These are phyloP conservation scores for Thera obeliscata DNA, from an alignment of 2,888 invertebrate genomes.

Conservation along the genomic window DNA sequence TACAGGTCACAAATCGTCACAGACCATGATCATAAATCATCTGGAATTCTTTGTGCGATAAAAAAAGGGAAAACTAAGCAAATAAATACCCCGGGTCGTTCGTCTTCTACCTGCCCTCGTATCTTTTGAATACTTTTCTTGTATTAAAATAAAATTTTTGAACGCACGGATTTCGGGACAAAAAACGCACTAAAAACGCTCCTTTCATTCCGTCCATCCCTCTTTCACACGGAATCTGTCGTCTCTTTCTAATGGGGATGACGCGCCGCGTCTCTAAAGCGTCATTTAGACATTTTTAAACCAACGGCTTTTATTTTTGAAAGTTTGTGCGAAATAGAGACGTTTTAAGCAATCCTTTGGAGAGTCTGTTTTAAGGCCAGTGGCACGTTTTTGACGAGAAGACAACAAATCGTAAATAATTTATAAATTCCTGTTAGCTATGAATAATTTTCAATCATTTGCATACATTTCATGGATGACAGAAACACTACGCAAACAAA, in stretches of 20 bases:
- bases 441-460: conserved; percentile 77
- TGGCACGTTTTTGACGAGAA: conserved; percentile 47
- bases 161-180: conserved; percentile 78
- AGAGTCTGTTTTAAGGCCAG: conserved; percentile 36
- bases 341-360: conserved; percentile 36
- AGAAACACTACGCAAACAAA: conserved; percentile 68
- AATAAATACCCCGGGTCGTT: conserved; percentile 76
- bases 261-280: conserved; percentile 58
- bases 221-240: conserved; percentile 44
- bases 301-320: conserved; percentile 53
- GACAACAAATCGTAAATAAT: conserved; percentile 65
- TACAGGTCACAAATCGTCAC: conserved; percentile 84
- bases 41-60: conserved; percentile 74
- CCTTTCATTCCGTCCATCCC: conserved; percentile 60
- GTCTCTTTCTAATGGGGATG: conserved; percentile 67
- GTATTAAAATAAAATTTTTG: conserved; percentile 82
- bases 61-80: conserved; percentile 76
- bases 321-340: conserved; percentile 48
- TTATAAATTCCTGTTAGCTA: conserved; percentile 75
- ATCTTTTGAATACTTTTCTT: conserved; percentile 82
- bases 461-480: conserved; percentile 73
- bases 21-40: conserved; percentile 78
- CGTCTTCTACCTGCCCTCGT: conserved; percentile 79
- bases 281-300: conserved; percentile 65
- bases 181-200: conserved; percentile 81